Evolutionary conservation across 2,888 invertebrate species (phyloP), one percentile per base, ranked within the genome.

Genomic region (Volucella zonaria): DNA sequence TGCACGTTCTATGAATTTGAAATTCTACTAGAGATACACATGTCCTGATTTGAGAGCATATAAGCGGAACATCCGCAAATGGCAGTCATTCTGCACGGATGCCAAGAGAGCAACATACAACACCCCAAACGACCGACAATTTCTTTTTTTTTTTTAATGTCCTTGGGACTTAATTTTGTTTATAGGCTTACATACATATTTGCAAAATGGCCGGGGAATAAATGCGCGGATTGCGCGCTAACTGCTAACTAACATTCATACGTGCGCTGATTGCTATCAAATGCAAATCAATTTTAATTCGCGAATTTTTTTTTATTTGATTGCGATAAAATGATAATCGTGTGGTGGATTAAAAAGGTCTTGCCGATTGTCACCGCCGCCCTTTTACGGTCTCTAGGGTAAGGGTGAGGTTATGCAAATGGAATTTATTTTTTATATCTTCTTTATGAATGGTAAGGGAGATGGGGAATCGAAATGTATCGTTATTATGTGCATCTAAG

Each of bases 261-360:
- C 54, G 45, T 66, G 42, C 49, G 42, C 49, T 58, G 68, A 64
- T 70, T 75, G 71, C 66, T 75, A 71, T 76, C 58, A 83, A 83
- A 85, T 85, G 76, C 76, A 85, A 85, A 81, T 81, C 85, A 81
- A 85, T 85, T 59, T 74, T 81, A 81, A 77, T 68, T 81, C 76
- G 66, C 81, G 73, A 68, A 81, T 62, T 77, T 31, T 6, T 23
- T 31, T 31, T 81, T 76, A 81, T 85, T 77, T 85, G 76, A 85
- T 73, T 68, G 81, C 81, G 52, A 49, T 85, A 67, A 73, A 81
- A 76, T 85, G 76, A 81, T 85, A 73, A 81, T 85, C 76, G 81
- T 54, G 31, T 77, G 73, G 76, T 52, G 47, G 52, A 49, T 76
- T 66, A 75, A 80, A 80, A 59, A 18, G 43, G 38, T 49, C 47